Evolutionary conservation across 2,113 vertebrate genomes (phyloP), one percentile per base, ranked within the genome.

Genomic region (Bos taurus): DNA sequence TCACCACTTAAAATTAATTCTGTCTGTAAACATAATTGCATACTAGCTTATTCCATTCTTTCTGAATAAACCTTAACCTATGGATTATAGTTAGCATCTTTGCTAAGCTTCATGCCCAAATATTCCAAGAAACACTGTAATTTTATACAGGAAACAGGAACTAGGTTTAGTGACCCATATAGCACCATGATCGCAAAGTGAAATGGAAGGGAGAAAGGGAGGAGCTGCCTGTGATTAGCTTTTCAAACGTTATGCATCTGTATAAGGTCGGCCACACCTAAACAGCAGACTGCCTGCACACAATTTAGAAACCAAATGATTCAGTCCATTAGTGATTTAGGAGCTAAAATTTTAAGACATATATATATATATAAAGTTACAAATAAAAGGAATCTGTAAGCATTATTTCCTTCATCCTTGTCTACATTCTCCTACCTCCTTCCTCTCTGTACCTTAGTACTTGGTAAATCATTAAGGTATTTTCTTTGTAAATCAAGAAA

Each of bases 31-130:
- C 11, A 74, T 4, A 54, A 80, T 0, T 93, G 59, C 82, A 36
- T 57, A 67, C 33, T 46, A 90, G 57, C 40, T 85, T 30, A 94
- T 7, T 43, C 30, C 30, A 77, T 64, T 91, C 26, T 64, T 93
- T 77, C 60, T 56, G 93, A 95, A 94, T 82, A 94, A 88, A 97
- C 74, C n/a, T 90, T 74, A 90, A 97, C 14, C 46, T 91, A 88
- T 67, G n/a, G 52, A 60, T 48, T 87, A 78, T 3, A 92, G 67
- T 46, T 50, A 54, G 57, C 28, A 94, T 46, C 43, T 95, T 59
- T 54, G 57, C 50, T 93, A 91, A 91, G 43, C 43, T 84, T 83
- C 21, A 88, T 25, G 48, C 8, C 40, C 16, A 84, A 56, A 84
- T 36, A 56, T 54, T 91, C 48, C 30, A 88, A 83, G 26, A 36